phyloP scores from a whole-genome alignment of 2,797 vertebrate genomes.

The Enteromius argenteus region DNA sequence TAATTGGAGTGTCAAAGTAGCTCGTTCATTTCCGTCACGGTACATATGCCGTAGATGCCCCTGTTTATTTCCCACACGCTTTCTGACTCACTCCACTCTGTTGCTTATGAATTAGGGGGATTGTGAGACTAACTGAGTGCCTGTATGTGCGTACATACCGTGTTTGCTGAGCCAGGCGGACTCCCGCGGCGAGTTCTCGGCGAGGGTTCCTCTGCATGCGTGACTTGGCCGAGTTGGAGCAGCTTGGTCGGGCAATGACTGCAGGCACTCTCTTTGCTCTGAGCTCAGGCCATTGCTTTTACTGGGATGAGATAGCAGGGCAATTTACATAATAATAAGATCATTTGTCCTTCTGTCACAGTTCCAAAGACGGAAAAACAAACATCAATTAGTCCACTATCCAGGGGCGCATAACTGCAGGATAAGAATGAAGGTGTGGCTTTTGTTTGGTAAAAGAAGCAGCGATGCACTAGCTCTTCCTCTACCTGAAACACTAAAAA shows the following conservation, averaged over 20 bases:
- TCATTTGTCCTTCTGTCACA: constrained; percentile 59
- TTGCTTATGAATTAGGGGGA: constrained; percentile 24
- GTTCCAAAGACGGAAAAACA: constrained; percentile 51
- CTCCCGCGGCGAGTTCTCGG: constrained; percentile 19
- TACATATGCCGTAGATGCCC: constrained; percentile 19
- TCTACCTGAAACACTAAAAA: not conserved
- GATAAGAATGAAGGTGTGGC: constrained; percentile 6
- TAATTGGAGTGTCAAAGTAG: constrained; percentile 45
- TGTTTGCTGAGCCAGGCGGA: constrained; percentile 38
- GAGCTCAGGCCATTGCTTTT: constrained; percentile 49
- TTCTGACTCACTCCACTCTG: constrained; percentile 36
- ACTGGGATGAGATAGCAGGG: constrained; percentile 48
- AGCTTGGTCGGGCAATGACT: constrained; percentile 42
- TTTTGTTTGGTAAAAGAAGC: constrained; percentile 33
- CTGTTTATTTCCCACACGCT: constrained; percentile 38
- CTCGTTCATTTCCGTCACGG: constrained; percentile 38
- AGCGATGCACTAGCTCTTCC: not conserved
- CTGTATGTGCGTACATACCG: constrained; percentile 12
- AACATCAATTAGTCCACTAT: constrained; percentile 59
- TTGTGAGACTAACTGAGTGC: constrained; percentile 19
- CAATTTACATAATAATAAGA: constrained; percentile 61
- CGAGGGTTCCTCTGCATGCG: constrained; percentile 32
- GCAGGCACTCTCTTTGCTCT: constrained; percentile 35
- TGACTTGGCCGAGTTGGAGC: constrained; percentile 41
- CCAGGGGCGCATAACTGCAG: constrained; percentile 6